phyloP scores from a whole-genome alignment of 2,888 invertebrate genomes.

The Galerucella calmariensis region DNA sequence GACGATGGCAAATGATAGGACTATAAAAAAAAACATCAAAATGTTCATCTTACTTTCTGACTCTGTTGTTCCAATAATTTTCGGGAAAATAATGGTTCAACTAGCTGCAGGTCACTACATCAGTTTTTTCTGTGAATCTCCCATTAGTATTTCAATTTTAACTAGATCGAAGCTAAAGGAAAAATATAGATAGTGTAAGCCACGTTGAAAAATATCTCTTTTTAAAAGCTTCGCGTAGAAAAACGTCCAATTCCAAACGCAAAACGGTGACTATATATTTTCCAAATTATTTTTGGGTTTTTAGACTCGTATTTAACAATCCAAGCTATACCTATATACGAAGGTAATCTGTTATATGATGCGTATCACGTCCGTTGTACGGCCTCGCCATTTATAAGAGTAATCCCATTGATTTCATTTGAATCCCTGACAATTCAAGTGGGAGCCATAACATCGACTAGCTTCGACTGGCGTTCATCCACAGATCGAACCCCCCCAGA shows the following conservation, averaged over 20 bases:
- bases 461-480: constrained; percentile 20
- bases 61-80: no score
- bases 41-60: no score
- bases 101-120: no score
- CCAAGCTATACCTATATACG: neutral
- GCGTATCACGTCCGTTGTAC: constrained; percentile 23
- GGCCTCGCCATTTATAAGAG: constrained; percentile 39
- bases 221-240: neutral
- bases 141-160: no score
- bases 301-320: neutral
- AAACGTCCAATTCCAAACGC: neutral
- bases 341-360: constrained; percentile 19
- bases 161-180: no score
- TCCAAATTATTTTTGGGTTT: neutral
- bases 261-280: neutral
- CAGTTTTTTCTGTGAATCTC: no score
- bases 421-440: constrained; percentile 49
- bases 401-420: constrained; percentile 50
- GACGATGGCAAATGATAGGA: no score
- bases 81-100: no score
- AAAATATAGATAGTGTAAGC: no score
- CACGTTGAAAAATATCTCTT: no score
- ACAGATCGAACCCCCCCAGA: constrained; percentile 27
- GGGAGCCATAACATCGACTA: constrained; percentile 35
- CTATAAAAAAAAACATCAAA: no score